These are phyloP conservation scores for Diogma glabrata DNA, from an alignment of 2,888 invertebrate genomes.

Conservation along the genomic window DNA sequence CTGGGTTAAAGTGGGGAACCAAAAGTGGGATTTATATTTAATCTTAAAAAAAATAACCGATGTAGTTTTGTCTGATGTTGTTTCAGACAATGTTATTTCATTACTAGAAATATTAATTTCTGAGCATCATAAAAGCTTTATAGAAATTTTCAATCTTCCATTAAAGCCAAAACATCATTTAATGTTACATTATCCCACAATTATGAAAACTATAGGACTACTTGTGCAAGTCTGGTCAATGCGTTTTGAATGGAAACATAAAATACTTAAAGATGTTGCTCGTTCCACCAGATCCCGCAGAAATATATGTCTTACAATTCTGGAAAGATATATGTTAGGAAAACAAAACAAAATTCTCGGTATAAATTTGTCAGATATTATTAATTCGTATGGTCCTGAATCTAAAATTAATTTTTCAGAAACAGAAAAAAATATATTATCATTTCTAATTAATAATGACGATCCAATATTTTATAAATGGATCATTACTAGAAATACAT, in stretches of 20 bases:
- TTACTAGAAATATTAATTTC: constrained; percentile 1
- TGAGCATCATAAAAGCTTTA: constrained; percentile 6
- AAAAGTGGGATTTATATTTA: constrained; percentile 9
- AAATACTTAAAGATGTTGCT: no score
- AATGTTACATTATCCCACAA: constrained; percentile 1
- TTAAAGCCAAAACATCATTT: constrained; percentile 9
- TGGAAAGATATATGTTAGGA: no score
- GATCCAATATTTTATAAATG: no score
- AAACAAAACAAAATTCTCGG: no score
- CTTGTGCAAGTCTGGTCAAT: not conserved
- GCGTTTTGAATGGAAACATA: constrained; percentile 10
- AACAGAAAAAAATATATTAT: no score
- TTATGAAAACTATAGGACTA: not conserved
- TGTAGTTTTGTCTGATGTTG: not conserved
- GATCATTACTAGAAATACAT: no score
- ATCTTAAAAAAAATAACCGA: constrained; percentile 13
- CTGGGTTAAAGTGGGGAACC: constrained; percentile 3
- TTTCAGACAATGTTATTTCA: not conserved
- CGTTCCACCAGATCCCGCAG: no score
- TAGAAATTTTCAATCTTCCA: not conserved
- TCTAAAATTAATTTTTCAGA: no score
- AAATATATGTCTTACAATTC: no score
- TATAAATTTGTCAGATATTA: no score
- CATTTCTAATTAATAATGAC: no score
- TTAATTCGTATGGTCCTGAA: no score